Percentiles rank a stretch among this genome's conserved stretches.
phyloP scores from a whole-genome alignment of 2,888 invertebrate species.

The Archips xylosteana region DNA sequence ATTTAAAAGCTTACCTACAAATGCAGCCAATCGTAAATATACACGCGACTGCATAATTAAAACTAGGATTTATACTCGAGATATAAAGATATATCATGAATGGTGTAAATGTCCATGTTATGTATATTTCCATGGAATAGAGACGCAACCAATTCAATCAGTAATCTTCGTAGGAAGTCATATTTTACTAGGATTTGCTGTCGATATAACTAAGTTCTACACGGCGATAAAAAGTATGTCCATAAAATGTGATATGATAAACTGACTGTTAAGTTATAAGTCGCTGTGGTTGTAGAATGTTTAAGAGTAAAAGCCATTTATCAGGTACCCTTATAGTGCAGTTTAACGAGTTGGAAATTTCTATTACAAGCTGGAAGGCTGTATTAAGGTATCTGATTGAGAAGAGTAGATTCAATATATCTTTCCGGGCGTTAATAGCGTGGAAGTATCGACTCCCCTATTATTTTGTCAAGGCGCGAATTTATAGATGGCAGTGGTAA shows the following conservation, averaged over 20 bases:
- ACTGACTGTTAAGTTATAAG: conserved; percentile 15
- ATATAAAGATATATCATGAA: conserved; percentile 48
- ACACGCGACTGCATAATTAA: conserved; percentile 47
- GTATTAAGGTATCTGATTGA: conserved; percentile 84
- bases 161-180: conserved; percentile 9
- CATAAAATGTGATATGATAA: conserved; percentile 3
- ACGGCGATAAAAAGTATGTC: conserved; percentile 3
- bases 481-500: conserved; percentile 80
- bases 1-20: conserved; percentile 19
- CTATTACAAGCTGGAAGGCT: conserved; percentile 64
- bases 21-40: conserved; percentile 34
- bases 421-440: conserved; percentile 83
- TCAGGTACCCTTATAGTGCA: conserved; percentile 40
- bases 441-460: conserved; percentile 78
- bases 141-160: conserved; percentile 30
- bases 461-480: conserved; percentile 84
- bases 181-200: conserved; percentile 11
- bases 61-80: conserved; percentile 52
- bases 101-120: conserved; percentile 62
- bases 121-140: conserved; percentile 43
- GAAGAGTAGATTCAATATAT: conserved; percentile 80
- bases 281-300: conserved; percentile 15
- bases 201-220: conserved; percentile 5
- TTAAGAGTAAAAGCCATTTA: conserved; percentile 38
- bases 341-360: conserved; percentile 55